Evolutionary conservation across 2,113 vertebrate genomes (phyloP).

Genomic region (Amia ocellicauda): DNA sequence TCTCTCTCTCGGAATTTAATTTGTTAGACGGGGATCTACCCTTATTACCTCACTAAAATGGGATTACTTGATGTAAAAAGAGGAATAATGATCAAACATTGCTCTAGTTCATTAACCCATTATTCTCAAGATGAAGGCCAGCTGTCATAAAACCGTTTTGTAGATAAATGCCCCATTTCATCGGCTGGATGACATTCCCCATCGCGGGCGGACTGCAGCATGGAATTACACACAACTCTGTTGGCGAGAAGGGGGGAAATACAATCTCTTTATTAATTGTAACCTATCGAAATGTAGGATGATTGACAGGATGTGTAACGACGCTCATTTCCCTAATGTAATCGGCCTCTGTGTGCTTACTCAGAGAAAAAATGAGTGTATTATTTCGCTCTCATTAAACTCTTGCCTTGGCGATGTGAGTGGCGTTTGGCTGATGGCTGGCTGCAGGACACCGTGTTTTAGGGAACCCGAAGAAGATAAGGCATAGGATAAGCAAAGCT

Average conservation of each 20-base stretch:
- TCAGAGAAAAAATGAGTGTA: neutral
- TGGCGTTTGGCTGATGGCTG: neutral
- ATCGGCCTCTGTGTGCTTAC: conserved; percentile 3
- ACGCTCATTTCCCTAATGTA: conserved; percentile 10
- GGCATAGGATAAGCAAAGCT: too few species aligned
- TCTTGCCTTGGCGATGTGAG: neutral
- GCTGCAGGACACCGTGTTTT: neutral
- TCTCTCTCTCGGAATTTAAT: conserved; percentile 78
- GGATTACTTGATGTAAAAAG: conserved; percentile 82
- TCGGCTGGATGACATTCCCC: conserved; percentile 15
- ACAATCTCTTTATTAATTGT: conserved; percentile 31
- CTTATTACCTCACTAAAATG: conserved; percentile 83
- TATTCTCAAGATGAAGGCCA: conserved; percentile 73
- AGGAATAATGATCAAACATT: conserved; percentile 76
- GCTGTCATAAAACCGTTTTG: conserved; percentile 66
- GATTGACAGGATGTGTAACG: conserved; percentile 28
- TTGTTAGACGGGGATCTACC: conserved; percentile 78
- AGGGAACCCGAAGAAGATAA: too few species aligned
- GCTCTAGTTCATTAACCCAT: conserved; percentile 79
- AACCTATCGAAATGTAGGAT: conserved; percentile 28
- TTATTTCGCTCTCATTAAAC: conserved; percentile 7
- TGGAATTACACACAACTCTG: conserved; percentile 27
- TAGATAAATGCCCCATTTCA: conserved; percentile 15
- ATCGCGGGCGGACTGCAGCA: conserved; percentile 27
- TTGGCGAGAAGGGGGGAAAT: neutral